Conservation (phyloP, 1,140 invertebrate genomes). For the Leptopilina boulardi region DNA sequence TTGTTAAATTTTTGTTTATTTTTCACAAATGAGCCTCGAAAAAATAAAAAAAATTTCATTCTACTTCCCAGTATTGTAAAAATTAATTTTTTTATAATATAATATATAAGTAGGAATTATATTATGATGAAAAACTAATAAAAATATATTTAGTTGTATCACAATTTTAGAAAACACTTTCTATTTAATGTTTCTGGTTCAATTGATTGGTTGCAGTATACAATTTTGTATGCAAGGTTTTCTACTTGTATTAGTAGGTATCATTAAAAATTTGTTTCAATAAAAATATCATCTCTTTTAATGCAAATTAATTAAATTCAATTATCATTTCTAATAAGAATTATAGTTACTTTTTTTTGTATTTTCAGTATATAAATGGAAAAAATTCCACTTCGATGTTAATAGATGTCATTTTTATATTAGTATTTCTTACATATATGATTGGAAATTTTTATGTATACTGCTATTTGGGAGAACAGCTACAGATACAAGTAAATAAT, state of each 20-base stretch:
- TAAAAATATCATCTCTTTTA: too few relatives aligned
- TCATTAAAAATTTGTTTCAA: background rate
- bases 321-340: too few relatives aligned
- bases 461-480: background rate
- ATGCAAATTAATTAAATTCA: too few relatives aligned
- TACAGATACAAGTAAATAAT: conserved; percentile 1
- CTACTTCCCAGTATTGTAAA: too few relatives aligned
- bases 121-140: too few relatives aligned
- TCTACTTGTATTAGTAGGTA: background rate
- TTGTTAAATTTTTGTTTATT: too few relatives aligned
- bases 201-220: background rate
- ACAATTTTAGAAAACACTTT: background rate
- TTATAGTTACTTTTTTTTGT: too few relatives aligned
- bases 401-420: background rate
- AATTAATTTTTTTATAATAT: too few relatives aligned
- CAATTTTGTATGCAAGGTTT: conserved; percentile 2
- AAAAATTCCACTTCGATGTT: background rate
- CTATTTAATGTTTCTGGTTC: background rate
- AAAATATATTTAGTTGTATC: background rate
- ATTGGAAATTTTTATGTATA: background rate
- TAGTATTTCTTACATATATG: background rate
- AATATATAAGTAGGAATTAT: too few relatives aligned
- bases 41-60: too few relatives aligned
- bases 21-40: too few relatives aligned
- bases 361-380: background rate